Evolutionary conservation across 2,113 vertebrate species (phyloP), one percentile per base, ranked within the genome.

Genomic region (Syngnathus scovelli): DNA sequence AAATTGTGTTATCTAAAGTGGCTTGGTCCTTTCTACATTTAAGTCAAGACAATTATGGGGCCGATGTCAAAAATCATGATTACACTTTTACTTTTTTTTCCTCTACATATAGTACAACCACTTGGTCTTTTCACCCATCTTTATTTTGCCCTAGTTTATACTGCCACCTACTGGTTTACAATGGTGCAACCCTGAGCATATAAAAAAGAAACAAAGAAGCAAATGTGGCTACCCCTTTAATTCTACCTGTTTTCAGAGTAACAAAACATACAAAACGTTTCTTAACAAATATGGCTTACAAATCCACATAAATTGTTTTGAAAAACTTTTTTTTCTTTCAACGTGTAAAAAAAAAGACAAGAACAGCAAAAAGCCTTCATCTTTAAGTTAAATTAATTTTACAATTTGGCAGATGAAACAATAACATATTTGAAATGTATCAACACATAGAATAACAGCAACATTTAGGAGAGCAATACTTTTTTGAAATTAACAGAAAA

Each of bases 81-180:
- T 33, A 33, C 27, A 3, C 27, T 33, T 33, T 33, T 33, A 2
- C 27, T 33, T 33, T 33, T 33, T 33, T 33, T 33, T 3, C 27
- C 27, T 33, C 27, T 33, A 33, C 27, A 33, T 33, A 33, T 33
- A 33, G 27, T 33, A 33, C 27, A 33, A 33, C 27, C 27, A 33
- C 27, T 39, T 23, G 19, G 16, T 23, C 38, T 63, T 0, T 33
- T 54, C 61, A 43, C 16, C 8, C 7, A 2, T 62, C 43, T 37
- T 19, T 19, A 41, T 48, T 48, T 48, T 48, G 44, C 15, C 15
- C 44, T 16, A 18, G 15, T 48, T 5, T 48, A 77, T 64, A 71
- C 79, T 74, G 85, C 83, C 86, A 81, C 55, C 88, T 78, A 19
- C 68, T 86, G 88, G 80, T 21, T 27, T 11, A 3, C 64, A 48